Conservation (phyloP, 2,888 invertebrate species). For the Eupelmus urozonus region DNA sequence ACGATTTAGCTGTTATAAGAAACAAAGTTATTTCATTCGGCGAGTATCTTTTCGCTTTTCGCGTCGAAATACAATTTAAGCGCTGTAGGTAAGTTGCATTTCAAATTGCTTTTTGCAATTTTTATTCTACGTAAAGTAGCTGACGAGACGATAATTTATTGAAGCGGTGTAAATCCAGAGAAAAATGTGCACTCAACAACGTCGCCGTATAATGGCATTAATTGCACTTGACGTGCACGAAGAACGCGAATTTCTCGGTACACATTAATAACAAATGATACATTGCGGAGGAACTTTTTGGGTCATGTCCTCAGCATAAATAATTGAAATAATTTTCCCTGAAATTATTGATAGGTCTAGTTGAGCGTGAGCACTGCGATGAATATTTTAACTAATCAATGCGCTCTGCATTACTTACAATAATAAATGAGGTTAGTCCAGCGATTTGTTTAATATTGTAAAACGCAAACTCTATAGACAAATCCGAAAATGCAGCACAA, state of each 20-base stretch:
- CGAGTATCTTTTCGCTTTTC: no score
- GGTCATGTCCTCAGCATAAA: slow-evolving; percentile 3
- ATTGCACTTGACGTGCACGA: no score
- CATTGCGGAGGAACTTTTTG: neutral
- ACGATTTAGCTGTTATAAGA: no score
- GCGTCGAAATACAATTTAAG: no score
- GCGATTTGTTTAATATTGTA: neutral
- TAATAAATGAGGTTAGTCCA: slow-evolving; percentile 11
- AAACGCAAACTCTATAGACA: neutral
- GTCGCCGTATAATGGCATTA: no score
- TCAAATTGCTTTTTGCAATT: no score
- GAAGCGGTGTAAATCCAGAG: no score
- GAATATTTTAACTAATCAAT: slow-evolving; percentile 15
- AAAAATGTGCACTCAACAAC: no score
- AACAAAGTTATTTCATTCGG: no score
- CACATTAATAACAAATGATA: slow-evolving; percentile 24
- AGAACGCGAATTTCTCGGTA: neutral
- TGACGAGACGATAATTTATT: no score
- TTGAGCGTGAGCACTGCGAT: neutral
- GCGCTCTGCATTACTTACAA: neutral
- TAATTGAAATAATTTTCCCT: slow-evolving; percentile 18
- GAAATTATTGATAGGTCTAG: slow-evolving; percentile 1
- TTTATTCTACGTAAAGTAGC: no score
- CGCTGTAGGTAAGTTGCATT: no score
- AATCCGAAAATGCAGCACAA: neutral